Percentiles rank a stretch among this genome's conserved stretches.
phyloP scores from a whole-genome alignment of 2,797 vertebrate genomes.

The Ispidina lecontei region DNA sequence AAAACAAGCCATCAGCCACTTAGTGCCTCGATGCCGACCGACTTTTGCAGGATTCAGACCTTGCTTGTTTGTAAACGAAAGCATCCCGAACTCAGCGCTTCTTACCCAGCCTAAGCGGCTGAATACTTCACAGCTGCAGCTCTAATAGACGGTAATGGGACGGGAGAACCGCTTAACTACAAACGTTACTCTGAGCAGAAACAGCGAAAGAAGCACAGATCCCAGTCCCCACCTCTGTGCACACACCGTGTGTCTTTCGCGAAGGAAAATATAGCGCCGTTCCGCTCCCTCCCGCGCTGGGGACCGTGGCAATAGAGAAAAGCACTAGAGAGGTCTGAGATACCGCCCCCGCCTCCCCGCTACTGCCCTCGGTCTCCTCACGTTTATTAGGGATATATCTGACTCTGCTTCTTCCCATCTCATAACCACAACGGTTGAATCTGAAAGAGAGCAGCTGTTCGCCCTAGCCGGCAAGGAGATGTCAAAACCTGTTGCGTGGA shows the following conservation, averaged over 20 bases:
- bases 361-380: not conserved
- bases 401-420: not conserved
- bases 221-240: not conserved
- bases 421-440: not conserved
- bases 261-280: not conserved
- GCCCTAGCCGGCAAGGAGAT: not conserved
- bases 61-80: not conserved
- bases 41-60: not conserved
- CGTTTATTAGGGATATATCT: not conserved
- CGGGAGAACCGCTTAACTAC: not conserved
- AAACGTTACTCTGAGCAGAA: not conserved
- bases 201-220: not conserved
- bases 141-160: not conserved
- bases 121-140: not conserved
- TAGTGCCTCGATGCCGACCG: not conserved
- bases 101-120: not conserved
- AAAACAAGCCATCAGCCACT: not conserved
- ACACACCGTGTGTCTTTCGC: not conserved
- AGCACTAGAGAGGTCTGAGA: not conserved
- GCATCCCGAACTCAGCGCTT: not conserved
- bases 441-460: slow-evolving; percentile 4
- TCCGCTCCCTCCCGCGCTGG: not conserved
- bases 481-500: slow-evolving; percentile 34
- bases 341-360: not conserved
- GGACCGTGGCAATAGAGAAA: not conserved